These are phyloP conservation scores for Clupea harengus DNA, from an alignment of 2,113 vertebrate species.

Conservation along the genomic window DNA sequence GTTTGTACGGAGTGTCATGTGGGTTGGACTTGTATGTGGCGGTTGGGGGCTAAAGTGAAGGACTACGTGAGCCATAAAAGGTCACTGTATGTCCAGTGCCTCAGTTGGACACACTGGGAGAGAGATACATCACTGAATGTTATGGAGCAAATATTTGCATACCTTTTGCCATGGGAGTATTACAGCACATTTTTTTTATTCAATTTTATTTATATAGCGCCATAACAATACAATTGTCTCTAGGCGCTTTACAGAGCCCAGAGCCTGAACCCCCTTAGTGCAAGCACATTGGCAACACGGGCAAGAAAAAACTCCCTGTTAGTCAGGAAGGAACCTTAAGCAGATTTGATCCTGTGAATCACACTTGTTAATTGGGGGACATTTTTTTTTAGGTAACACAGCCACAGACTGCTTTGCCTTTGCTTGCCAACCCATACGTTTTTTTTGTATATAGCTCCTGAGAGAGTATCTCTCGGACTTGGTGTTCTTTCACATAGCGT, in stretches of 20 bases:
- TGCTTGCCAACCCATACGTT: not conserved
- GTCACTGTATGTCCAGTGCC: not conserved
- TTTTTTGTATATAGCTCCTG: not conserved
- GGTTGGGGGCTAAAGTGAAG: not conserved
- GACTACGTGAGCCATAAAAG: not conserved
- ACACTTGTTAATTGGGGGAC: not conserved
- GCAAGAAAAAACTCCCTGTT: too few species aligned
- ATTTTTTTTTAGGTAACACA: not conserved
- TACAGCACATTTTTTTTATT: too few species aligned
- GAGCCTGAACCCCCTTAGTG: too few species aligned
- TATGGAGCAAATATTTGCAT: not conserved
- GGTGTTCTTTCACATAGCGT: not conserved
- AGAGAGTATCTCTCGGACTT: not conserved
- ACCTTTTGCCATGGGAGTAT: not conserved
- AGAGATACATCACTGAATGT: not conserved
- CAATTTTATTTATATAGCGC: too few species aligned
- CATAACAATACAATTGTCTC: too few species aligned
- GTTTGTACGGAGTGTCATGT: not conserved
- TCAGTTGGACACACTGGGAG: not conserved
- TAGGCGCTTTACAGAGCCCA: too few species aligned
- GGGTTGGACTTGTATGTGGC: not conserved
- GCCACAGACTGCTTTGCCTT: not conserved
- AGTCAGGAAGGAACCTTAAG: too few species aligned
- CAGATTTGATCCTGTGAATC: not conserved
- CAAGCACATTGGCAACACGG: too few species aligned